phyloP scores from a whole-genome alignment of 2,888 invertebrate genomes.

The Philereme transversata region DNA sequence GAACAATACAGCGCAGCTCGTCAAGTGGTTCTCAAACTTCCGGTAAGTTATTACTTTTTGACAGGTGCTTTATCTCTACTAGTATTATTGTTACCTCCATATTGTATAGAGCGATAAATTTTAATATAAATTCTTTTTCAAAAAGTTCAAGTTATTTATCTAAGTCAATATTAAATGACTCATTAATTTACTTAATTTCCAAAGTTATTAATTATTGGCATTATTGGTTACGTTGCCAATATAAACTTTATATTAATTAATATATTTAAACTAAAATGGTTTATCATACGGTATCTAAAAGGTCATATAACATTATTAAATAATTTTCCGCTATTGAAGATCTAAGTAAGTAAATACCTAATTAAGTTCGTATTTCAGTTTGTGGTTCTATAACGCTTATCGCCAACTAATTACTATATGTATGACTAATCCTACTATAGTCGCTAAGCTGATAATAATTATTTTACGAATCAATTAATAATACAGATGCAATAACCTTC shows the following conservation, averaged over 20 bases:
- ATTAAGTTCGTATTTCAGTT: neutral
- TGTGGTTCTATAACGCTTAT: neutral
- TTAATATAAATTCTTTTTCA: too few species aligned
- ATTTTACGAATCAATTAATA: neutral
- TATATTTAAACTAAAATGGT: neutral
- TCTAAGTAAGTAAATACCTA: slow-evolving; percentile 2
- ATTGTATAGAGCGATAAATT: too few species aligned
- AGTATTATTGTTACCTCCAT: too few species aligned
- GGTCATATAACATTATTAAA: neutral
- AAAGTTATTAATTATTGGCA: too few species aligned
- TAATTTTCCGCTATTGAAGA: slow-evolving; percentile 9
- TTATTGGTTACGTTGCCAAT: too few species aligned
- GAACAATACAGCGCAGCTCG: slow-evolving; percentile 99
- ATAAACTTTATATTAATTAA: too few species aligned
- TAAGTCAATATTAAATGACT: too few species aligned
- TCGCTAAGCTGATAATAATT: neutral
- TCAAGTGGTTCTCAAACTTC: slow-evolving; percentile 99
- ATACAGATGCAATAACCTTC: neutral
- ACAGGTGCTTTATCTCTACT: neutral
- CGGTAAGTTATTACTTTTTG: slow-evolving; percentile 88
- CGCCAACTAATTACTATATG: neutral
- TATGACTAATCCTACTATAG: too few species aligned
- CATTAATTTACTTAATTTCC: too few species aligned
- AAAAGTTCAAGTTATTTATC: too few species aligned
- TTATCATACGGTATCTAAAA: neutral